Conservation (phyloP, 1,140 invertebrate genomes). For the roundworm (Caenorhabditis elegans) region DNA sequence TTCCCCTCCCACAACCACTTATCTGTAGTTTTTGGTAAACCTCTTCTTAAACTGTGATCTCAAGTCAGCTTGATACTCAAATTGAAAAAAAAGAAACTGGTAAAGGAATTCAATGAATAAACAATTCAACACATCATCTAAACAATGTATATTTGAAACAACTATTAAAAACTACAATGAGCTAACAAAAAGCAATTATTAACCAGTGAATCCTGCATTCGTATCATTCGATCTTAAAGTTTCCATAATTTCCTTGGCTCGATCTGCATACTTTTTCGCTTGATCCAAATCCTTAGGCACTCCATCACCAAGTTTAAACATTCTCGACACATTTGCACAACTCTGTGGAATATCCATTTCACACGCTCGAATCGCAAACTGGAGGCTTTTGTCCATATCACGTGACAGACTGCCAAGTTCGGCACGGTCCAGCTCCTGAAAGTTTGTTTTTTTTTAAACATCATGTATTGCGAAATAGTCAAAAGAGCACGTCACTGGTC, state of each 20-base stretch:
- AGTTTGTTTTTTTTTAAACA: neutral
- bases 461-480: neutral
- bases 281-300: constrained; percentile 59
- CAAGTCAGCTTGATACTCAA: neutral
- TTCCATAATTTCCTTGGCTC: constrained; percentile 56
- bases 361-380: constrained; percentile 58
- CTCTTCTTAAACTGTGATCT: constrained; percentile 1
- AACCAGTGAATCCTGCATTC: constrained; percentile 59
- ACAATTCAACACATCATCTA: neutral
- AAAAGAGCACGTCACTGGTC: neutral
- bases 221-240: constrained; percentile 51
- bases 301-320: constrained; percentile 60
- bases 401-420: constrained; percentile 49
- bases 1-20: neutral
- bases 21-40: constrained; percentile 29
- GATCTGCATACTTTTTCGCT: constrained; percentile 56
- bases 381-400: constrained; percentile 59
- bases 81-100: neutral
- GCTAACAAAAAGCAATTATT: neutral
- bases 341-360: constrained; percentile 55
- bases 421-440: constrained; percentile 36
- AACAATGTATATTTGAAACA: neutral
- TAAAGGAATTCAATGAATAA: neutral
- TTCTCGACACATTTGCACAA: constrained; percentile 59
- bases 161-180: too few species aligned